Percentiles rank a stretch among this genome's conserved stretches.
Conservation (phyloP, 1,140 invertebrate genomes). For the Coenobita brevimanus region DNA sequence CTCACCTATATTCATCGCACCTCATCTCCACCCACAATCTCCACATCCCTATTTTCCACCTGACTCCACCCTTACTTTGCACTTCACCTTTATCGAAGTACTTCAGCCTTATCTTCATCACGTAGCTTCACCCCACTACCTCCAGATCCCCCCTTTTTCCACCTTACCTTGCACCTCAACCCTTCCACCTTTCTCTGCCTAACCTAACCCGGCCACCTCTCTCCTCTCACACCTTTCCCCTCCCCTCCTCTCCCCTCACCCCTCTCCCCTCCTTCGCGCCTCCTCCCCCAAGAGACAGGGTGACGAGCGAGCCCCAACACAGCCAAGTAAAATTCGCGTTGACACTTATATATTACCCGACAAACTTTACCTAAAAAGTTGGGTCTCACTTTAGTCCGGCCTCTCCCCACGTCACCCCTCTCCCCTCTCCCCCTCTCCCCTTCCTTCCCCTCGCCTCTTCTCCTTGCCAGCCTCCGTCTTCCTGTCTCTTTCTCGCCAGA, state of each 20-base stretch:
- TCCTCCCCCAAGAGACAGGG: background rate
- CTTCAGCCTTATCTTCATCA: too few species aligned
- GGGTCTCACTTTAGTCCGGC: conserved; percentile 4
- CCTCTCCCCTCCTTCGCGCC: background rate
- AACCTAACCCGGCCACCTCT: background rate
- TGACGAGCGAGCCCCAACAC: conserved; percentile 7
- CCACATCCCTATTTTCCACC: too few species aligned
- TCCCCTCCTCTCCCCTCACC: background rate
- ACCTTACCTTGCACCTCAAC: background rate
- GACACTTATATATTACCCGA: conserved; percentile 38
- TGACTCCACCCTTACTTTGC: too few species aligned
- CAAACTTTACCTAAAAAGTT: conserved; percentile 42
- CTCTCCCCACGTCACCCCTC: too few species aligned
- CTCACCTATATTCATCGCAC: too few species aligned
- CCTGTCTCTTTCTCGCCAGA: too few species aligned
- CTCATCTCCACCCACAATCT: too few species aligned
- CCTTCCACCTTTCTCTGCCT: background rate
- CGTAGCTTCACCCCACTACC: too few species aligned
- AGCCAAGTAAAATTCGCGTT: conserved; percentile 8
- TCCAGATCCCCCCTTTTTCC: background rate
- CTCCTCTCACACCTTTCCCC: background rate
- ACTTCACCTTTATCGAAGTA: too few species aligned
- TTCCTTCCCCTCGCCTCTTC: background rate
- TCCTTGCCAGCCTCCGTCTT: background rate
- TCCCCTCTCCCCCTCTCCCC: background rate